Evolutionary conservation across 2,113 vertebrate genomes (phyloP).

Genomic region (Atherinomorus stipes): DNA sequence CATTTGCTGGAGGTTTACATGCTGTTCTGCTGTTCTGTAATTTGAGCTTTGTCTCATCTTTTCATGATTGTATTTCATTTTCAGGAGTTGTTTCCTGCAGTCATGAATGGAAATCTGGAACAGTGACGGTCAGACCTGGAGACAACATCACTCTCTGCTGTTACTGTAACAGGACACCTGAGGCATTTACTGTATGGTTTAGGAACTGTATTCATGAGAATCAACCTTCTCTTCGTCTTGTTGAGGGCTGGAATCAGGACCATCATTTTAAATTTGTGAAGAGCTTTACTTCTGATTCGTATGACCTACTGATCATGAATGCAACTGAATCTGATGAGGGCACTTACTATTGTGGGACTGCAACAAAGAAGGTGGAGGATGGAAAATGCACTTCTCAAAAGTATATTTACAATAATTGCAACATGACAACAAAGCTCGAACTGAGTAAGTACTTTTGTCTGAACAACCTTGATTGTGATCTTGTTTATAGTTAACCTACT

Average conservation of each 20-base stretch:
- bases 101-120: too few relatives aligned
- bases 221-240: constrained; percentile 16
- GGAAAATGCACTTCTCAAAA: accelerated
- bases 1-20: too few relatives aligned
- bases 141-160: constrained; percentile 46
- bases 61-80: too few relatives aligned
- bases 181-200: constrained; percentile 21
- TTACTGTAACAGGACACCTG: not conserved
- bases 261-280: not conserved
- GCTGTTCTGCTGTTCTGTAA: too few relatives aligned
- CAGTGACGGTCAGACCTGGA: not conserved
- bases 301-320: constrained; percentile 25
- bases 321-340: constrained; percentile 39
- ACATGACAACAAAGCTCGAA: not conserved
- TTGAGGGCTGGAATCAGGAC: too few relatives aligned
- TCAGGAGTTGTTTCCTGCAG: too few relatives aligned
- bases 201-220: constrained; percentile 48
- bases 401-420: not conserved
- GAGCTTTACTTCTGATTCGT: not conserved
- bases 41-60: too few relatives aligned
- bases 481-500: too few relatives aligned
- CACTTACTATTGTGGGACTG: constrained; percentile 45
- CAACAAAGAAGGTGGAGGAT: accelerated
- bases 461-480: too few relatives aligned
- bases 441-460: not conserved